phyloP scores from a whole-genome alignment of 2,797 vertebrate species.

The Protosalanx chinensis region DNA sequence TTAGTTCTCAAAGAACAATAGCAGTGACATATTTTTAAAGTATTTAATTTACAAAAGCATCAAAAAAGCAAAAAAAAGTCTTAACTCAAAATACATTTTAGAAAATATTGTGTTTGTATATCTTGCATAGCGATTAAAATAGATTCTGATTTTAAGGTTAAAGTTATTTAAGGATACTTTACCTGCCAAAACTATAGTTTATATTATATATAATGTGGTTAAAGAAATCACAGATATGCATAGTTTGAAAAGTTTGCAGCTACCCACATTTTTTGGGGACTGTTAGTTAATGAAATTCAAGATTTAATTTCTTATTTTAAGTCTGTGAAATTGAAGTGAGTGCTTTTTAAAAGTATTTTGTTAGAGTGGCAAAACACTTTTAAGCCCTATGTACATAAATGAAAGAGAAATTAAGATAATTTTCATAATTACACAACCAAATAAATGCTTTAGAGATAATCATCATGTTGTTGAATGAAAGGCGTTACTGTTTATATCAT shows the following conservation, averaged over 20 bases:
- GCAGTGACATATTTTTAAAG: background rate
- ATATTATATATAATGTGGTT: background rate
- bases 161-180: background rate
- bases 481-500: slow-evolving; percentile 31
- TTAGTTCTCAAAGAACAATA: background rate
- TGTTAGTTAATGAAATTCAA: slow-evolving; percentile 34
- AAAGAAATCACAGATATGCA: background rate
- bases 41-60: background rate
- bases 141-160: no score
- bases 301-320: slow-evolving; percentile 27
- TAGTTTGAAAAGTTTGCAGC: background rate
- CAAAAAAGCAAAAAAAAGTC: background rate
- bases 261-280: slow-evolving; percentile 15
- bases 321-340: slow-evolving; percentile 37
- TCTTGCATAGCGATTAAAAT: no score
- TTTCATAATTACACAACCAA: slow-evolving; percentile 47
- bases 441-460: slow-evolving; percentile 37
- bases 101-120: no score
- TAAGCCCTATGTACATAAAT: slow-evolving; percentile 26
- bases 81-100: no score
- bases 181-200: background rate
- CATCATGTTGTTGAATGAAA: slow-evolving; percentile 26
- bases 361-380: slow-evolving; percentile 20
- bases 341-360: slow-evolving; percentile 16
- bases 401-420: slow-evolving; percentile 44